A percentile compares a stretch with the other conserved stretches of the same genome.
phyloP scores from a whole-genome alignment of 2,113 vertebrate species.

The Geothlypis trichas region DNA sequence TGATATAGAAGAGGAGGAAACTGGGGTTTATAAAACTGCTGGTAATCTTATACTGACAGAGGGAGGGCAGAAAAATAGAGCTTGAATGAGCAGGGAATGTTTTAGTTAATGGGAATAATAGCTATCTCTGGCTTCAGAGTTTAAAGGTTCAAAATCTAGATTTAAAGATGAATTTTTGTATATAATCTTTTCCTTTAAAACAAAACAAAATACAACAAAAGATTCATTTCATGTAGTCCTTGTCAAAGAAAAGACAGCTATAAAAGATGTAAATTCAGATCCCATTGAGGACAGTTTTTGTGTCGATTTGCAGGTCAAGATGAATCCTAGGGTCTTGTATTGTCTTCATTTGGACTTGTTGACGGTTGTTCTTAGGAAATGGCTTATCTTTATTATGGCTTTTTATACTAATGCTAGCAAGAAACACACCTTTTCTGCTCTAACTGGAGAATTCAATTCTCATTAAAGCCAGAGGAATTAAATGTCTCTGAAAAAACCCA shows the following conservation, averaged over 20 bases:
- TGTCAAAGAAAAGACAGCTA: not conserved
- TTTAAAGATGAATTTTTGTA: not conserved
- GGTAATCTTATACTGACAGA: not conserved
- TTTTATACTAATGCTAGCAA: not conserved
- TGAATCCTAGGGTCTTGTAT: not conserved
- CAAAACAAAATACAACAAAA: not conserved
- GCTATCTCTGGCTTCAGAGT: not conserved
- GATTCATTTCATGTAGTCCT: not conserved
- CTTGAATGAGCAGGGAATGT: not conserved
- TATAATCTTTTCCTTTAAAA: not conserved
- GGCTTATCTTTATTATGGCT: not conserved
- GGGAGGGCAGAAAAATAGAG: not conserved
- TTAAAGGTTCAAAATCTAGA: not conserved
- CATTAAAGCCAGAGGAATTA: not conserved
- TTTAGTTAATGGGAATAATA: not conserved
- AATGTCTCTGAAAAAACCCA: not conserved
- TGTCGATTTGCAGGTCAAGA: not conserved
- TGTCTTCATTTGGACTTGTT: not conserved
- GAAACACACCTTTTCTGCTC: not conserved
- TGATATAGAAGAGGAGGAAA: conserved; percentile 12
- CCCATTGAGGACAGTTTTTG: not conserved
- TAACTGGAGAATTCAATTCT: not conserved
- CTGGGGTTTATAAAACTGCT: conserved; percentile 13
- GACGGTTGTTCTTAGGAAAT: not conserved
- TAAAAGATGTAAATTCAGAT: not conserved